Evolutionary conservation across 2,888 invertebrate genomes (phyloP).

Genomic region (Trilocha varians): DNA sequence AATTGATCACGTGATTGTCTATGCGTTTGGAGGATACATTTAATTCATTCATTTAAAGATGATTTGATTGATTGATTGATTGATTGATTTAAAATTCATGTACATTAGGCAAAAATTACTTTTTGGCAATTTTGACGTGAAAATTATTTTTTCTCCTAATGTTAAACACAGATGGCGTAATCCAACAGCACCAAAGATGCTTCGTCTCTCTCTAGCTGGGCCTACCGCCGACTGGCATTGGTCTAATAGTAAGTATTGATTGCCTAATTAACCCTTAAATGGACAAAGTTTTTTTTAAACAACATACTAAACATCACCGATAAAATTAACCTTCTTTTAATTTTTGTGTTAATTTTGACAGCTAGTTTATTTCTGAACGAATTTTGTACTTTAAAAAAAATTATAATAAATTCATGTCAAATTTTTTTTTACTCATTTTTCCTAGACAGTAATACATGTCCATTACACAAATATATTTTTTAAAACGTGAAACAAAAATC

Average conservation of each 20-base stretch:
- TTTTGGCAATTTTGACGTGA: not conserved
- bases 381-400: not conserved
- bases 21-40: too few species aligned
- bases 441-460: too few species aligned
- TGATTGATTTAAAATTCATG: not conserved
- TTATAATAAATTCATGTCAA: not conserved
- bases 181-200: slow-evolving; percentile 33
- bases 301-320: too few species aligned
- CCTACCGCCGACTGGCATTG: slow-evolving; percentile 43
- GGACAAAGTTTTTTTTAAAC: too few species aligned
- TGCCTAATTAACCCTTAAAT: not conserved
- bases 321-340: too few species aligned
- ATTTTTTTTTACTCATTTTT: too few species aligned
- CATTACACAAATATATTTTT: too few species aligned
- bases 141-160: not conserved
- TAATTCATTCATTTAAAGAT: too few species aligned
- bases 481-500: too few species aligned
- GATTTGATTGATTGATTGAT: too few species aligned
- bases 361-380: not conserved
- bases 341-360: too few species aligned
- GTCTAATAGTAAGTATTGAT: slow-evolving; percentile 41
- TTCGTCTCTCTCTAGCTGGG: slow-evolving; percentile 38
- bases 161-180: slow-evolving; percentile 50
- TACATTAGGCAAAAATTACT: not conserved
- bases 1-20: too few species aligned